Conservation (phyloP, 23 tunicate species). For the Diplosoma virens region DNA sequence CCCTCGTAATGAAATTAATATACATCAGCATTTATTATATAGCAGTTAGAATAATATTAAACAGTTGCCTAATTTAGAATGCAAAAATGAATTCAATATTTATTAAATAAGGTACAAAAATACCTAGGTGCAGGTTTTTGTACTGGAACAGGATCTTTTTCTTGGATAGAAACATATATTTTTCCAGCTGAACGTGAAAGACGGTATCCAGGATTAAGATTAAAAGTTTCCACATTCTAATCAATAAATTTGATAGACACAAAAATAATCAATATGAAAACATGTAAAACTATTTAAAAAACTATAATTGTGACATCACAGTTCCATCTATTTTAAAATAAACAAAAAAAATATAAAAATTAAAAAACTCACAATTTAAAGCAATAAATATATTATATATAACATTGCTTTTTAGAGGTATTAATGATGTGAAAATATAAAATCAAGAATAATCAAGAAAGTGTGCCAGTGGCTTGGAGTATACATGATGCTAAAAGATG, state of each 20-base stretch:
- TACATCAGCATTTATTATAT: no score
- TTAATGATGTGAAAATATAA: no score
- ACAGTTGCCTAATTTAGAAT: no score
- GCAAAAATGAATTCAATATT: no score
- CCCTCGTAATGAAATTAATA: no score
- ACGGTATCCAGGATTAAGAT: slow-evolving; percentile 52
- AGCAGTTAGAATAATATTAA: no score
- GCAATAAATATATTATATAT: not conserved
- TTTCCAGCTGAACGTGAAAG: slow-evolving; percentile 70
- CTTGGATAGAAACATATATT: slow-evolving; percentile 53
- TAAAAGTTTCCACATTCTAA: slow-evolving; percentile 79
- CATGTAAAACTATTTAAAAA: not conserved
- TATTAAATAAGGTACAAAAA: no score
- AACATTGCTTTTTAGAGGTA: no score
- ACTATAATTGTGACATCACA: not conserved
- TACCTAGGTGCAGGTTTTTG: slow-evolving; percentile 19
- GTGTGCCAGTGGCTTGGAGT: no score
- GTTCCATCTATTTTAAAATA: not conserved
- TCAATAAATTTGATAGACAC: no score
- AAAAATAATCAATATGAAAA: not conserved
- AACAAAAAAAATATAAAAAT: not conserved
- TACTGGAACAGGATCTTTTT: slow-evolving; percentile 3
- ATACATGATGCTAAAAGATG: no score
- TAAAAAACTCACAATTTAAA: not conserved
- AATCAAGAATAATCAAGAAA: no score